Evolutionary conservation across 1,140 invertebrate species (phyloP).

Genomic region (Agrypnia vestita): DNA sequence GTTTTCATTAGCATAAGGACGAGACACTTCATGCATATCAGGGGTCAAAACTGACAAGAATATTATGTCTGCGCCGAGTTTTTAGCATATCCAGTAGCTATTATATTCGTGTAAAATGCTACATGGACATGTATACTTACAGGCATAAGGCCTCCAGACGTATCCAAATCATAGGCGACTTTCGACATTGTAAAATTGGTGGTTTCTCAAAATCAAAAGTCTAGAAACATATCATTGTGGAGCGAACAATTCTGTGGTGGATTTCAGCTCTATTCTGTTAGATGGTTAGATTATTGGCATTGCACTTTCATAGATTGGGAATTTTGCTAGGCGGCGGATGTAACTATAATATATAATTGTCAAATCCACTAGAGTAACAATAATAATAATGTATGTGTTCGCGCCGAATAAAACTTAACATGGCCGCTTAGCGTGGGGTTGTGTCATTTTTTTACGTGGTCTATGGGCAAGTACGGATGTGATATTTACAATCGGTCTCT

Average conservation of each 20-base stretch:
- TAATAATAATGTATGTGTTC: conserved; percentile 48
- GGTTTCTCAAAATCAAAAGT: conserved; percentile 22
- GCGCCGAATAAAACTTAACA: conserved; percentile 51
- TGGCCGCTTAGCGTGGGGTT: conserved; percentile 48
- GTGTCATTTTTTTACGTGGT: conserved; percentile 38
- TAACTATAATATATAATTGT: conserved; percentile 1
- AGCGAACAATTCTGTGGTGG: neutral
- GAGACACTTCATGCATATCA: neutral
- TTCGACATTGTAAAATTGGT: conserved; percentile 49
- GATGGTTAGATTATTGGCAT: neutral
- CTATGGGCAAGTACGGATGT: conserved; percentile 12
- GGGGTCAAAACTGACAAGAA: neutral
- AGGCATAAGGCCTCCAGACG: conserved; percentile 71
- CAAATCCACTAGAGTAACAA: conserved; percentile 23
- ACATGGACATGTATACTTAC: conserved; percentile 61
- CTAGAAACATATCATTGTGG: conserved; percentile 39
- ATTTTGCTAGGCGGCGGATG: neutral
- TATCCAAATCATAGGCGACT: conserved; percentile 70
- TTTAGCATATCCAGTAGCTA: neutral
- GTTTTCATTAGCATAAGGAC: neutral
- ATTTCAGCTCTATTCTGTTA: neutral
- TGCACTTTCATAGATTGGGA: conserved; percentile 13
- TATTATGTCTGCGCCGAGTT: neutral
- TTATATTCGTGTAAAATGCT: neutral
- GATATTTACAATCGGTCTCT: neutral